Percentiles rank a stretch among this genome's conserved stretches.
These are phyloP conservation scores for Pollenia griseotomentosa DNA, from an alignment of 2,888 invertebrate genomes.

Conservation along the genomic window DNA sequence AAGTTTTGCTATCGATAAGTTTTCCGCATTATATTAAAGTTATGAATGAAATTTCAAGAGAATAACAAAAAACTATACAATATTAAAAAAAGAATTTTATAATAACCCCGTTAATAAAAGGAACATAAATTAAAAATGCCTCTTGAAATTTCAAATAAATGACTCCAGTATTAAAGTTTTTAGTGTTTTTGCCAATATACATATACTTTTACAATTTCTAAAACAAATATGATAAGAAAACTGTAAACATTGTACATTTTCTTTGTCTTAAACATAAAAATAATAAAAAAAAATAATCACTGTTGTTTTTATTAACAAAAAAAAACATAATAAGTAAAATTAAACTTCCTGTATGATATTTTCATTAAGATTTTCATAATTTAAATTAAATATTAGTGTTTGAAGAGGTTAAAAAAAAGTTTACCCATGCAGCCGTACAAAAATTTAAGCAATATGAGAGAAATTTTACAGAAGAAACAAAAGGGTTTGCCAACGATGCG, in stretches of 20 bases:
- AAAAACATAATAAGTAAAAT: background rate
- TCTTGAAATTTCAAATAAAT: too few relatives aligned
- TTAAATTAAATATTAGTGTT: constrained; percentile 12
- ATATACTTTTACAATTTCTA: constrained; percentile 4
- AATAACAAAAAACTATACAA: too few relatives aligned
- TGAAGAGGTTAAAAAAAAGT: background rate
- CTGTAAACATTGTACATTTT: background rate
- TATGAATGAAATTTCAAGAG: too few relatives aligned
- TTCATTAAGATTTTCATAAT: background rate
- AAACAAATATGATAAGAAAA: constrained; percentile 3
- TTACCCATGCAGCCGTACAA: too few relatives aligned
- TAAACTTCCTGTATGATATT: background rate
- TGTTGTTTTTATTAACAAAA: background rate
- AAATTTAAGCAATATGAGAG: too few relatives aligned
- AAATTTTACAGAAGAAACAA: too few relatives aligned
- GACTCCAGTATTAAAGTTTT: background rate
- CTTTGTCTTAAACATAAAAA: background rate
- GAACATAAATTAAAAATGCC: too few relatives aligned
- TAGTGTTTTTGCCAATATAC: background rate
- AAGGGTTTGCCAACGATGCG: too few relatives aligned
- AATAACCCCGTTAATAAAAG: too few relatives aligned
- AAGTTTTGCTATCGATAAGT: too few relatives aligned
- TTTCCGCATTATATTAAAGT: too few relatives aligned
- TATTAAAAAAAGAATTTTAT: too few relatives aligned
- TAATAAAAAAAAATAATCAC: background rate